Evolutionary conservation across 2,113 vertebrate species (phyloP).

Genomic region (Chloroceryle aenea): DNA sequence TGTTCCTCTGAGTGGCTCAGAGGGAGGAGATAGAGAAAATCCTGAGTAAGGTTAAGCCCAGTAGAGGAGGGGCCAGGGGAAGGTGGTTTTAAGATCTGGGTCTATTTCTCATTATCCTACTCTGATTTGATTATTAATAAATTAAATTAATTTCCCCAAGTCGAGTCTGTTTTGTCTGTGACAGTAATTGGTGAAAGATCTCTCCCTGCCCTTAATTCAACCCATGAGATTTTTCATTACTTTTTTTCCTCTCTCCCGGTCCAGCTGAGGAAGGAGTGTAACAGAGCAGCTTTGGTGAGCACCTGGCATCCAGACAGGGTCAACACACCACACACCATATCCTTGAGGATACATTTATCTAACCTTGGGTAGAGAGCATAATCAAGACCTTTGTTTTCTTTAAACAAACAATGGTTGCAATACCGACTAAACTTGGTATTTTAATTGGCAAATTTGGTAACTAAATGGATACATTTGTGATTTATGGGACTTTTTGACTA

Average conservation of each 20-base stretch:
- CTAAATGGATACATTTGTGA: neutral
- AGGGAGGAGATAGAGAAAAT: neutral
- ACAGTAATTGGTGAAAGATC: neutral
- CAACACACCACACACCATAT: neutral
- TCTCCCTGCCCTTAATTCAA: neutral
- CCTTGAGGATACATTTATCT: neutral
- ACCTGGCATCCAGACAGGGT: neutral
- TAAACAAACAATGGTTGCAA: neutral
- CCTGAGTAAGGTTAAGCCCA: neutral
- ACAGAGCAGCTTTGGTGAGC: neutral
- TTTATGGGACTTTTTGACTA: neutral
- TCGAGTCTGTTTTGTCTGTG: neutral
- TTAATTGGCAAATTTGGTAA: neutral
- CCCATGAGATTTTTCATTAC: neutral
- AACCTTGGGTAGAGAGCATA: neutral
- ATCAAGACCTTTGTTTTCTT: rapidly evolving
- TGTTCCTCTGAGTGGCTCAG: neutral
- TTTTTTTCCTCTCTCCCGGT: neutral
- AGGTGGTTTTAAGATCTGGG: neutral
- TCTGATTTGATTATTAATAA: neutral
- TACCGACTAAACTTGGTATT: neutral
- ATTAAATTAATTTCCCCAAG: neutral
- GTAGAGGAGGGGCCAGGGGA: neutral
- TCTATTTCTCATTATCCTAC: neutral
- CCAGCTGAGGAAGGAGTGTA: neutral